These are phyloP conservation scores for Addax nasomaculatus DNA, from an alignment of 2,113 vertebrate genomes.

Conservation along the genomic window DNA sequence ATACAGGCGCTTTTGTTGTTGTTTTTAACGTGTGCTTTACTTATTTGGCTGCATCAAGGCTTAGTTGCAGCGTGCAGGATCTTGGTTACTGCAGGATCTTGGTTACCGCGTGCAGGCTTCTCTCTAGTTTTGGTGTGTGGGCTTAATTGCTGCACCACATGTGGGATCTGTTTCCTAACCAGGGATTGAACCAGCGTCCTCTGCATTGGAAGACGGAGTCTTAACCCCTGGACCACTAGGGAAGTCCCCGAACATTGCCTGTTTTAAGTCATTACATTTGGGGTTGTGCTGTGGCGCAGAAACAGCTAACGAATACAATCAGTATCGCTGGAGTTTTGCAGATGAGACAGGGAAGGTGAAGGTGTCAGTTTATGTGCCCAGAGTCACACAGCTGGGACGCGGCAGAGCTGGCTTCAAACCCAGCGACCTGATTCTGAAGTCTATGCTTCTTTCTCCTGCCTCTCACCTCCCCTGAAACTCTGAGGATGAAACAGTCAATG, in stretches of 20 bases:
- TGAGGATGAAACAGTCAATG: neutral
- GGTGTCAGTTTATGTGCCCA: neutral
- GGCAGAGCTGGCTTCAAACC: neutral
- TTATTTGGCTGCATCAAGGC: neutral
- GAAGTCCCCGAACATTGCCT: neutral
- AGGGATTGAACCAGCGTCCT: neutral
- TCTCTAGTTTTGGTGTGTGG: neutral
- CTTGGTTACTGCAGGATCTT: neutral
- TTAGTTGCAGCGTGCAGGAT: neutral
- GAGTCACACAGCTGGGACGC: neutral
- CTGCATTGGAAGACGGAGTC: neutral
- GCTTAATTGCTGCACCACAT: neutral
- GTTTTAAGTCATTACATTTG: neutral
- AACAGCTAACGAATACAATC: neutral
- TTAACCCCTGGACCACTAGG: neutral
- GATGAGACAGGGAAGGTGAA: neutral
- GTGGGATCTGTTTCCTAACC: neutral
- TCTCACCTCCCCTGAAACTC: neutral
- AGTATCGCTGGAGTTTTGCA: neutral
- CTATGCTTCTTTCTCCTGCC: neutral
- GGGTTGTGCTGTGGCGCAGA: neutral
- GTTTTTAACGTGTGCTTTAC: neutral
- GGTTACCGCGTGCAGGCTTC: neutral
- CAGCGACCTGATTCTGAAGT: neutral
- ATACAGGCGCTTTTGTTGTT: neutral